Conservation (phyloP, 2,888 invertebrate species). For the Malthinus flaveolus region DNA sequence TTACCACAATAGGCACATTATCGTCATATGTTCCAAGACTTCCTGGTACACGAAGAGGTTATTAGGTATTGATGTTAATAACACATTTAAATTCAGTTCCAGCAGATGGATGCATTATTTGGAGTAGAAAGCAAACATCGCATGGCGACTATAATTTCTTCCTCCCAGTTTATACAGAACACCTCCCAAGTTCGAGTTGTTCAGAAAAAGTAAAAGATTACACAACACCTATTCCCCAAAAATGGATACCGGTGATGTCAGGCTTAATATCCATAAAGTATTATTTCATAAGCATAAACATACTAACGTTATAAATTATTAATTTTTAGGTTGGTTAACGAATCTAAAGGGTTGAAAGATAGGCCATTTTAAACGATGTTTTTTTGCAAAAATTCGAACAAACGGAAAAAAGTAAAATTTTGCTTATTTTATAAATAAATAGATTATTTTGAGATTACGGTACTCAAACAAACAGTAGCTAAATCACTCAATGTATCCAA, state of each 20-base stretch:
- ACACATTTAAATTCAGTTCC: slow-evolving; percentile 31
- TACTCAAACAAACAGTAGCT: too few relatives aligned
- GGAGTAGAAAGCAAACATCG: slow-evolving; percentile 22
- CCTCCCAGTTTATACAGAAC: neutral
- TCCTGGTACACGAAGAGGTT: too few relatives aligned
- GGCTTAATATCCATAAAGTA: slow-evolving; percentile 37
- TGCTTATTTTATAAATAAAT: too few relatives aligned
- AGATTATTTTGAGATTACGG: too few relatives aligned
- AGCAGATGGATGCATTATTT: slow-evolving; percentile 23
- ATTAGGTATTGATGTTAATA: too few relatives aligned
- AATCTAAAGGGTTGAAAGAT: slow-evolving; percentile 16
- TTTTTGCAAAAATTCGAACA: neutral
- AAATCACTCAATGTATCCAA: too few relatives aligned
- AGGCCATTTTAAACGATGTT: slow-evolving; percentile 15
- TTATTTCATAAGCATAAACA: too few relatives aligned
- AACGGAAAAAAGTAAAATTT: neutral
- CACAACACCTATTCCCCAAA: slow-evolving; percentile 19
- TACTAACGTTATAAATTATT: too few relatives aligned
- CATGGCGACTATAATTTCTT: slow-evolving; percentile 14
- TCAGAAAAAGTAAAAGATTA: neutral
- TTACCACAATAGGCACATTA: slow-evolving; percentile 2
- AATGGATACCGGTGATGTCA: slow-evolving; percentile 40
- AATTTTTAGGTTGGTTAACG: slow-evolving; percentile 20
- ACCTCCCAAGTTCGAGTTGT: slow-evolving; percentile 1
- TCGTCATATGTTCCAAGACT: neutral